A percentile compares a stretch with the other conserved stretches of the same genome.
phyloP scores from a whole-genome alignment of 2,797 vertebrate species.

The Falco naumanni region DNA sequence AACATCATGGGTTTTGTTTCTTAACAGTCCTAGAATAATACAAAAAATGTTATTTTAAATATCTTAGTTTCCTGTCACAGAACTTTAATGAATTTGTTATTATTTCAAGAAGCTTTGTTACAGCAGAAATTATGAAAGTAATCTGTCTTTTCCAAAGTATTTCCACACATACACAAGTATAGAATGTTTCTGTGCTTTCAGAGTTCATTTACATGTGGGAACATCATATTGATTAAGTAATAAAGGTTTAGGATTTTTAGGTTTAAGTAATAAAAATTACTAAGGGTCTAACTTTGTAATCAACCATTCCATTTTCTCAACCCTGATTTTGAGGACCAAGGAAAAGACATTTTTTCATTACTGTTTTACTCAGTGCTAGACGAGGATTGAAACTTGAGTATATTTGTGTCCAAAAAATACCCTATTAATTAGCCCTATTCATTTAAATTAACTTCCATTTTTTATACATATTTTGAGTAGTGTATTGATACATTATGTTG shows the following conservation, averaged over 20 bases:
- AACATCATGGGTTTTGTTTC: not conserved
- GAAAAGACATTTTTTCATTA: not conserved
- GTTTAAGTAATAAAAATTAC: not conserved
- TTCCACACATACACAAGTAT: not conserved
- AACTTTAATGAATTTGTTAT: not conserved
- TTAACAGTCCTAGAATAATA: not conserved
- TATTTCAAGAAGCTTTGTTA: not conserved
- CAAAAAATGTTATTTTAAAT: not conserved
- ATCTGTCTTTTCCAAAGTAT: not conserved
- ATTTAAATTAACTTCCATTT: not conserved
- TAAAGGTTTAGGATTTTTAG: not conserved
- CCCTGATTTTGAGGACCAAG: not conserved
- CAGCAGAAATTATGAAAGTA: not conserved
- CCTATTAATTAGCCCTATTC: not conserved
- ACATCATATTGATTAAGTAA: not conserved
- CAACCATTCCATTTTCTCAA: not conserved
- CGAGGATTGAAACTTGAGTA: not conserved
- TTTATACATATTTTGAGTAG: not conserved
- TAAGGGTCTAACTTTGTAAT: not conserved
- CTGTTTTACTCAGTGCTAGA: not conserved
- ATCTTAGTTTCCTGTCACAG: not conserved
- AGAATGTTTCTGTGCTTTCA: not conserved
- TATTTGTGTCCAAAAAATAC: not conserved
- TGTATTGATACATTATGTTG: not conserved
- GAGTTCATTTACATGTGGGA: not conserved